Evolutionary conservation across 2,888 invertebrate genomes (phyloP).

Genomic region (Fragum fragum): DNA sequence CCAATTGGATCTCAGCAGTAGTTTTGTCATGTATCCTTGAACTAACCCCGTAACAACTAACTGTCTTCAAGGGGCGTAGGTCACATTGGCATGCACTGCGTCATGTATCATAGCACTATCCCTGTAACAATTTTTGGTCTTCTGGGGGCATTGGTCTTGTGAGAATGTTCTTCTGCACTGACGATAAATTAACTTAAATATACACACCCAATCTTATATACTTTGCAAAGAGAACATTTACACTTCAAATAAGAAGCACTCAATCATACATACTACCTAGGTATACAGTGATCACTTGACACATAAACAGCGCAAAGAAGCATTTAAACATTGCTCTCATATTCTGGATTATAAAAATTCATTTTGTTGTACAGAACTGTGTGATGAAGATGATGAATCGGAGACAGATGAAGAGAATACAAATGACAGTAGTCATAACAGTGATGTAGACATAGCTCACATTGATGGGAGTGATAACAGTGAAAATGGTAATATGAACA

Average conservation of each 20-base stretch:
- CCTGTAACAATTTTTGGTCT: too few species aligned
- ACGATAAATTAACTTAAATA: too few species aligned
- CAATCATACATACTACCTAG: not conserved
- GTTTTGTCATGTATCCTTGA: too few species aligned
- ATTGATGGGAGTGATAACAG: not conserved
- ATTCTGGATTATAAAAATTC: not conserved
- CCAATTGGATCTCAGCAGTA: too few species aligned
- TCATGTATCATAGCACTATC: too few species aligned
- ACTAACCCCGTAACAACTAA: too few species aligned
- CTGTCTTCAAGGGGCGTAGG: too few species aligned
- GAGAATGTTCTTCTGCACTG: too few species aligned
- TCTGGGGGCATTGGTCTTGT: too few species aligned
- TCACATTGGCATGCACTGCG: too few species aligned
- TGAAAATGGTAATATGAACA: not conserved
- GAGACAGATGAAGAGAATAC: conserved; percentile 1
- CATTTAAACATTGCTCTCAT: not conserved
- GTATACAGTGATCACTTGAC: not conserved
- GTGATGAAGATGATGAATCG: not conserved
- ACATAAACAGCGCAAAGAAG: not conserved
- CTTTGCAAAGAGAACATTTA: not conserved
- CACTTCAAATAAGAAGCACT: not conserved
- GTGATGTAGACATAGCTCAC: not conserved
- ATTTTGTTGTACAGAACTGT: not conserved
- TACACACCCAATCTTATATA: not conserved
- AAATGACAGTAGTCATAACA: not conserved